phyloP scores from a whole-genome alignment of 2,888 invertebrate genomes.

The Protula sp. region DNA sequence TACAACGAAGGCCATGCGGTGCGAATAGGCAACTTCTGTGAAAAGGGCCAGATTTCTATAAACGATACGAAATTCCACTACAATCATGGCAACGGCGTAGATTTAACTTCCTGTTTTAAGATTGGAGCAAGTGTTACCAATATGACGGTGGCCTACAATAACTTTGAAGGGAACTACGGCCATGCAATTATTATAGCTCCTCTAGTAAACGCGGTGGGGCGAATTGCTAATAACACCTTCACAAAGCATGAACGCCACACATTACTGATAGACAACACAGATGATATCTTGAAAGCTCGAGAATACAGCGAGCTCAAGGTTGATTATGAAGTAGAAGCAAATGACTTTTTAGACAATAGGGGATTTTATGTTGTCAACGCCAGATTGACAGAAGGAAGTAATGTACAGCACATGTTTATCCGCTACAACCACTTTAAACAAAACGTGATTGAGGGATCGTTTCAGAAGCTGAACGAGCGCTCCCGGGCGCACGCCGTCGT shows the following conservation, averaged over 20 bases:
- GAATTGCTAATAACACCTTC: conserved; percentile 75
- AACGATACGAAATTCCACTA: conserved; percentile 88
- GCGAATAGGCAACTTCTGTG: conserved; percentile 75
- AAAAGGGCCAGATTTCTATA: conserved; percentile 60
- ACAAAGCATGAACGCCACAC: conserved; percentile 75
- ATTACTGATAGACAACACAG: conserved; percentile 74
- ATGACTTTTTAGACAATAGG: conserved; percentile 81
- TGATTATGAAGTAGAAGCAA: conserved; percentile 55
- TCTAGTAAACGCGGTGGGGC: conserved; percentile 48
- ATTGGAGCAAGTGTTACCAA: conserved; percentile 30
- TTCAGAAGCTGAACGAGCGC: conserved; percentile 72
- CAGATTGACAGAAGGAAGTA: conserved; percentile 81
- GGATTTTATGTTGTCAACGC: conserved; percentile 84
- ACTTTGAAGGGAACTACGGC: conserved; percentile 39
- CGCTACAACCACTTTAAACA: conserved; percentile 80
- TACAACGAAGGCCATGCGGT: conserved; percentile 84
- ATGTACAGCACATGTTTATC: conserved; percentile 74
- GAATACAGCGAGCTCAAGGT: conserved; percentile 47
- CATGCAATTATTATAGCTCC: conserved; percentile 48
- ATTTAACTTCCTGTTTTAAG: conserved; percentile 79
- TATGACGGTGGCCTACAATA: conserved; percentile 45
- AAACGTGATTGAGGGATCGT: conserved; percentile 82
- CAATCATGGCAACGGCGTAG: conserved; percentile 72
- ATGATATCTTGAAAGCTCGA: conserved; percentile 44
- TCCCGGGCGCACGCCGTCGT: conserved; percentile 88